Evolutionary conservation across 2,888 invertebrate species (phyloP).

Genomic region (Caenorhabditis japonica): DNA sequence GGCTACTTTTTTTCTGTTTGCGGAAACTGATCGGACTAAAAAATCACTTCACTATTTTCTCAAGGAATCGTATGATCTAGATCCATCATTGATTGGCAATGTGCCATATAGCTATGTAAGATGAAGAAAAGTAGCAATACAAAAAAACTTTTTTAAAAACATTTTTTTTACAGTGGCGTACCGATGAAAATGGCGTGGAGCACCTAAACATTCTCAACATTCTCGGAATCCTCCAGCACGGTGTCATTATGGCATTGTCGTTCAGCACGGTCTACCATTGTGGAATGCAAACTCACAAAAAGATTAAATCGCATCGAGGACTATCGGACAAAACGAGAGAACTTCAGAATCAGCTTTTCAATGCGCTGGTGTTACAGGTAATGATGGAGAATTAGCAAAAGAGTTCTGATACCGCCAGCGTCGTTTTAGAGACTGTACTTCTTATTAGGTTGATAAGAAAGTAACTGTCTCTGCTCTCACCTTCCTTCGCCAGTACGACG

Average conservation of each 20-base stretch:
- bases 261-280: conserved; percentile 24
- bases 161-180: conserved; percentile 25
- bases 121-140: neutral
- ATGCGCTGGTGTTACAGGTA: conserved; percentile 35
- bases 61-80: conserved; percentile 23
- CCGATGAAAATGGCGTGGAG: conserved; percentile 18
- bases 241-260: conserved; percentile 18
- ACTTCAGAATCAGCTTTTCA: conserved; percentile 37
- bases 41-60: conserved; percentile 19
- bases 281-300: conserved; percentile 18
- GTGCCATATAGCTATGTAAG: conserved; percentile 34
- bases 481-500: too few relatives aligned
- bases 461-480: too few relatives aligned
- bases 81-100: conserved; percentile 21
- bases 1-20: conserved; percentile 32
- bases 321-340: conserved; percentile 15
- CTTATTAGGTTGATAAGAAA: too few relatives aligned
- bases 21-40: conserved; percentile 33
- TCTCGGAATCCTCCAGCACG: conserved; percentile 29
- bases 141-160: too few relatives aligned
- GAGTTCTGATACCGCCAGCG: too few relatives aligned
- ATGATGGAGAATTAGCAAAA: too few relatives aligned
- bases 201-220: conserved; percentile 24
- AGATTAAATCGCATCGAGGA: conserved; percentile 5
- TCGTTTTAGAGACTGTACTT: too few relatives aligned